Conservation (phyloP, 2,888 invertebrate species). For the Nephrotoma guestfalica region DNA sequence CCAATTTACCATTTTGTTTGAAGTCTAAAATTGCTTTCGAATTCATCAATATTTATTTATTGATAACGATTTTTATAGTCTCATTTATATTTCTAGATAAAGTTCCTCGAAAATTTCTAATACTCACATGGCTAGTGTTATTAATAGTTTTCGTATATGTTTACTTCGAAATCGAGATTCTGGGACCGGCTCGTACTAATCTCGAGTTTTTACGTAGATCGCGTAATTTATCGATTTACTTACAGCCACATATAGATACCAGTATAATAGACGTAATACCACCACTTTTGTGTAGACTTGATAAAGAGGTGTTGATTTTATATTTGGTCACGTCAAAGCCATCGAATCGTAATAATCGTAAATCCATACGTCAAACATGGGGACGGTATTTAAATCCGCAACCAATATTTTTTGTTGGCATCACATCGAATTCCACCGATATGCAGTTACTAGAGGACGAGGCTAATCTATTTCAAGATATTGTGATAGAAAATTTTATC, state of each 20-base stretch:
- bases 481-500: constrained; percentile 43
- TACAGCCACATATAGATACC: neutral
- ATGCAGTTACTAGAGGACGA: constrained; percentile 29
- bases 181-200: neutral
- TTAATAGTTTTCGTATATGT: neutral
- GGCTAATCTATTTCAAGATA: constrained; percentile 38
- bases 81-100: neutral
- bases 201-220: neutral
- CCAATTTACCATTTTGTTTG: neutral
- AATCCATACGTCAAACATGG: constrained; percentile 45
- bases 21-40: neutral
- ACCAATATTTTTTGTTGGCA: constrained; percentile 42
- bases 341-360: constrained; percentile 33
- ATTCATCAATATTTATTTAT: neutral
- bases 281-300: neutral
- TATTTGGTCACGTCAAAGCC: constrained; percentile 42
- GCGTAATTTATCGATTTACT: neutral
- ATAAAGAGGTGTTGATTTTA: constrained; percentile 19
- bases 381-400: constrained; percentile 36
- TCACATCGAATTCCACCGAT: constrained; percentile 22
- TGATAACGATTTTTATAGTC: neutral
- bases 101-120: neutral
- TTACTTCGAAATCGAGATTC: neutral
- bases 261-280: neutral
- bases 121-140: neutral